These are phyloP conservation scores for Limosa lapponica DNA, from an alignment of 2,797 vertebrate genomes.

Conservation along the genomic window DNA sequence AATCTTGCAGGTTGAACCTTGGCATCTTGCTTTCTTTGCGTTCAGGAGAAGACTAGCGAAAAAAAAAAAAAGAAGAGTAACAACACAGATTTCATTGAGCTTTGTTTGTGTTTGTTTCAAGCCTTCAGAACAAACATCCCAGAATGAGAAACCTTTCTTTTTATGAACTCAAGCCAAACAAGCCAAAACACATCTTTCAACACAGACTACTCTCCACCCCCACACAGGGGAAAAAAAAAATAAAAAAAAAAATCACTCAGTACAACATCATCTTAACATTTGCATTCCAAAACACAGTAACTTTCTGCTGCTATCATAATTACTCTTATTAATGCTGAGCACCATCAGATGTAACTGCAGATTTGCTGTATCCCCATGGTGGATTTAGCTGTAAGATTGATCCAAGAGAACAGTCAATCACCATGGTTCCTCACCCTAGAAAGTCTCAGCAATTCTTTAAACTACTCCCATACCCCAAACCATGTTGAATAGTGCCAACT, in stretches of 20 bases:
- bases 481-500: neutral
- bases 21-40: neutral
- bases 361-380: neutral
- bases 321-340: conserved; percentile 35
- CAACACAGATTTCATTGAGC: conserved; percentile 25
- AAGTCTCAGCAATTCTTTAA: neutral
- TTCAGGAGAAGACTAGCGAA: neutral
- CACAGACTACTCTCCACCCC: conserved; percentile 47
- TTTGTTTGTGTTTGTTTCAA: conserved; percentile 58
- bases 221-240: conserved; percentile 20
- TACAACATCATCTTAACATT: conserved; percentile 67
- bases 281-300: conserved; percentile 68
- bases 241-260: conserved; percentile 6
- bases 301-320: conserved; percentile 56
- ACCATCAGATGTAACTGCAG: conserved; percentile 1
- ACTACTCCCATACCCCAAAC: neutral
- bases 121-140: conserved; percentile 53
- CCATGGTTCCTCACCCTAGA: neutral
- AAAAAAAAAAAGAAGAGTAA: neutral
- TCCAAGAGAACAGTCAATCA: neutral
- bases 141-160: conserved; percentile 70
- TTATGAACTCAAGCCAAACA: conserved; percentile 57
- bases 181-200: conserved; percentile 66
- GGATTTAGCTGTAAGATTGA: neutral
- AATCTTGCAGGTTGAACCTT: neutral